These are phyloP conservation scores for Xiphophorus couchianus DNA, from an alignment of 2,113 vertebrate species.

Conservation along the genomic window DNA sequence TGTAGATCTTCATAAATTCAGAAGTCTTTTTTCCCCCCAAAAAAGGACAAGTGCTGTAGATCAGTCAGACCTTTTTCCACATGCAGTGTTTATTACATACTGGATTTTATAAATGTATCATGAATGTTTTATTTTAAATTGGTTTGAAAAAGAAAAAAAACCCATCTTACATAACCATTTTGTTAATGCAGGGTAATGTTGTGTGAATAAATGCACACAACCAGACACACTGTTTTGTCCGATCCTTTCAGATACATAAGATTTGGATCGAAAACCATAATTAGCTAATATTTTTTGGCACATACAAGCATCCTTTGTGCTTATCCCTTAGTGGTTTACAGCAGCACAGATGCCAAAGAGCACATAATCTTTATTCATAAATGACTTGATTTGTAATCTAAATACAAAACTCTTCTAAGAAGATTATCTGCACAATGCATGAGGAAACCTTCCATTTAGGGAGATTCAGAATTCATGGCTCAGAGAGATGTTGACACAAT, in stretches of 20 bases:
- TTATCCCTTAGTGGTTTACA: slow-evolving; percentile 19
- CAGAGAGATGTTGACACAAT: slow-evolving; percentile 20
- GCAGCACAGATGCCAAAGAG: slow-evolving; percentile 26
- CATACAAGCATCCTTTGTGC: slow-evolving; percentile 14
- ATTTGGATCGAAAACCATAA: slow-evolving; percentile 12
- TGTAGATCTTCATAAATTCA: neutral
- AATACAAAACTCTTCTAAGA: slow-evolving; percentile 51
- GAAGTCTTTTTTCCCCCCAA: neutral
- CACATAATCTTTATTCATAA: slow-evolving; percentile 50
- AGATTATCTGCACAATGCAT: slow-evolving; percentile 55
- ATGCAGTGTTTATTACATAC: neutral
- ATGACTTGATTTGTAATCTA: slow-evolving; percentile 39
- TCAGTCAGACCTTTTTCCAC: neutral
- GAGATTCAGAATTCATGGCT: slow-evolving; percentile 29
- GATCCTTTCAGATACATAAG: neutral
- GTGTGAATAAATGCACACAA: neutral
- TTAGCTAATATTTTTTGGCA: slow-evolving; percentile 8
- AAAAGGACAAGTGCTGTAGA: neutral
- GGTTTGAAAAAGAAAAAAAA: neutral
- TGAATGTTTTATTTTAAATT: neutral
- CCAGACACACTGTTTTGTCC: neutral
- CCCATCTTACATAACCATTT: neutral
- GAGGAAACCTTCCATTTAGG: slow-evolving; percentile 18
- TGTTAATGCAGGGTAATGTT: neutral
- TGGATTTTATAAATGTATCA: neutral